Base-by-base conservation (phyloP, 2,888 invertebrate species). In the Athrips mouffetella region DNA sequence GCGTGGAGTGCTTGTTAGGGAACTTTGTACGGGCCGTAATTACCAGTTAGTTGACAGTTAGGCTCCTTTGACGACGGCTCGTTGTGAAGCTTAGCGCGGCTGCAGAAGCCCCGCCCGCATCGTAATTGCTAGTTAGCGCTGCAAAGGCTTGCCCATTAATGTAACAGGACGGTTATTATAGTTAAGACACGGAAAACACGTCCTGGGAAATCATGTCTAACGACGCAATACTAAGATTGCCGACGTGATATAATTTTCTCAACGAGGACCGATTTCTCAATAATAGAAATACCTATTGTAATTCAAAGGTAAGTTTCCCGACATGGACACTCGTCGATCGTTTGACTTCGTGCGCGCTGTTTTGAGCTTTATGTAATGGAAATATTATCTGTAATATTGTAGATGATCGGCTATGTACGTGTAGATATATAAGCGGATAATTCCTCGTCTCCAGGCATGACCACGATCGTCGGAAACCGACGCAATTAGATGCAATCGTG, bases 401-500 rank as follows among this genome's bases (percentile, higher is more conserved):
- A 39, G 23, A 33, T 13, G 27, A 15, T 13, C 15, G 46, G 51
- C 47, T 41, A 18, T 41, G 16, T 48, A 13, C 8, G 13, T 21
- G 21, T 10, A n/a, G 18, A 18, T 37, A 16, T 25, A 29, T 45
- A 15, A 37, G 27, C 44, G 40, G 46, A 27, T 57, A 77, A 79
- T 79, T 71, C 66, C 62, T 73, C 66, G 70, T 74, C 63, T 70
- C 73, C 66, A 56, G 62, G 69, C 77, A 76, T 76, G 78, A 78
- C 69, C 77, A 76, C 77, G 78, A 78, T 76, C 73, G 63, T 76
- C 76, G 77, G 80, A 77, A 83, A 83, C 72, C 71, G 70, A 74
- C 74, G 80, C 86, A 87, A 88, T 88, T 87, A 88, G 79, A 76
- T 73, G 76, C 76, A 82, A 82, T 88, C 81, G 82, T 80, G 80